Evolutionary conservation across 1,140 invertebrate species (phyloP).

Genomic region (Camponotus pennsylvanicus): DNA sequence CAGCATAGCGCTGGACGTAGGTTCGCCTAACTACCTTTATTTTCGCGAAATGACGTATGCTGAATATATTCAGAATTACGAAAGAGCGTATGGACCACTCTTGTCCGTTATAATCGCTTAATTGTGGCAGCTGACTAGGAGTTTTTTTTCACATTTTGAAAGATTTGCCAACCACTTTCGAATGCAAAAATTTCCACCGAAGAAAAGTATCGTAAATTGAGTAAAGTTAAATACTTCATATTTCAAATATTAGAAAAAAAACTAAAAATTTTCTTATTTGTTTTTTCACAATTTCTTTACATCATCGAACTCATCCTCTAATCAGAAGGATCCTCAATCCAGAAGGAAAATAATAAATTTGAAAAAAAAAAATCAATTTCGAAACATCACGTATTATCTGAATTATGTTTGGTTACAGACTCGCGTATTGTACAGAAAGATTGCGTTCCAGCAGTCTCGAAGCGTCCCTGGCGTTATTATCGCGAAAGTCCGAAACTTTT

Average conservation of each 20-base stretch:
- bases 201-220: background rate
- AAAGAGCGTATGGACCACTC: background rate
- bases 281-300: background rate
- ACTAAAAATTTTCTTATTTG: background rate
- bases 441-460: background rate
- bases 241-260: background rate
- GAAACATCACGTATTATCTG: background rate
- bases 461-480: conserved; percentile 17
- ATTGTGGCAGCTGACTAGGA: conserved; percentile 10
- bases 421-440: background rate
- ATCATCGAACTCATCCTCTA: background rate
- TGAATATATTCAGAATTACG: conserved; percentile 8
- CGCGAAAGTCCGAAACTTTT: conserved; percentile 47
- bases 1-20: background rate
- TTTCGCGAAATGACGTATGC: conserved; percentile 26
- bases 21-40: conserved; percentile 54
- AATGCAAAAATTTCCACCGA: background rate
- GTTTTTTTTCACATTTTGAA: background rate
- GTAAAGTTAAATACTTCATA: background rate
- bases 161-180: background rate
- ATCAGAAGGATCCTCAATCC: background rate
- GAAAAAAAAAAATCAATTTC: background rate
- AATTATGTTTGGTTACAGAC: conserved; percentile 16
- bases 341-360: background rate
- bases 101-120: conserved; percentile 21